Evolutionary conservation across 2,797 vertebrate genomes (phyloP).

Genomic region (Decapterus maruadsi): DNA sequence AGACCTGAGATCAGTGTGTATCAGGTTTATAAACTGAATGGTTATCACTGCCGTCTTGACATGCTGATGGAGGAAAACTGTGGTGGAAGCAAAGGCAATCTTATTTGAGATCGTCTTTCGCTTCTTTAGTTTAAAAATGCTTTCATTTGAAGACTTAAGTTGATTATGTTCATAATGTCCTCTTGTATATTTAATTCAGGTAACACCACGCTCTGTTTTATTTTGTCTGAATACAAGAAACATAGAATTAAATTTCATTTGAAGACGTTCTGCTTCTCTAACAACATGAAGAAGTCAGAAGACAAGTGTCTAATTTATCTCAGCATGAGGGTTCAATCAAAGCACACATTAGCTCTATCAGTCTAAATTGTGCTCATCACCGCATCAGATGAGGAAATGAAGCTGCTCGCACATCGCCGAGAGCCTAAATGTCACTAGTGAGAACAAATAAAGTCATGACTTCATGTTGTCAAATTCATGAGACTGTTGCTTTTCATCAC

Average conservation of each 20-base stretch:
- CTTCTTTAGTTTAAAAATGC: too few species aligned
- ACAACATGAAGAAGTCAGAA: neutral
- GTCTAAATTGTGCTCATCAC: conserved; percentile 6
- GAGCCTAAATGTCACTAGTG: conserved; percentile 9
- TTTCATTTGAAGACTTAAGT: too few species aligned
- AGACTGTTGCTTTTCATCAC: conserved; percentile 32
- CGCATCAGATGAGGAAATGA: conserved; percentile 6
- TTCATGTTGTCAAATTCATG: conserved; percentile 33
- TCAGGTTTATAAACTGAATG: too few species aligned
- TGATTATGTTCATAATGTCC: too few species aligned
- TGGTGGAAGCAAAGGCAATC: neutral
- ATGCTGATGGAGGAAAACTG: neutral
- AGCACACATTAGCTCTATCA: neutral
- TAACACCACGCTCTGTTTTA: too few species aligned
- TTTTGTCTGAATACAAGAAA: too few species aligned
- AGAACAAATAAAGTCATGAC: conserved; percentile 32
- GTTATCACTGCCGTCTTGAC: too few species aligned
- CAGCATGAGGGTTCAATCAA: neutral
- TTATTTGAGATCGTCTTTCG: neutral
- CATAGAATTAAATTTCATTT: too few species aligned
- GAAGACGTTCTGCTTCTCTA: neutral
- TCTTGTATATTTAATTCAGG: too few species aligned
- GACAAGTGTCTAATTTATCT: neutral
- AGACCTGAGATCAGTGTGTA: conserved; percentile 21
- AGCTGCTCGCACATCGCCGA: conserved; percentile 1